Percentiles rank a stretch among this genome's conserved stretches.
Conservation (phyloP, 2,113 vertebrate species). For the Choloepus hoffmanni region DNA sequence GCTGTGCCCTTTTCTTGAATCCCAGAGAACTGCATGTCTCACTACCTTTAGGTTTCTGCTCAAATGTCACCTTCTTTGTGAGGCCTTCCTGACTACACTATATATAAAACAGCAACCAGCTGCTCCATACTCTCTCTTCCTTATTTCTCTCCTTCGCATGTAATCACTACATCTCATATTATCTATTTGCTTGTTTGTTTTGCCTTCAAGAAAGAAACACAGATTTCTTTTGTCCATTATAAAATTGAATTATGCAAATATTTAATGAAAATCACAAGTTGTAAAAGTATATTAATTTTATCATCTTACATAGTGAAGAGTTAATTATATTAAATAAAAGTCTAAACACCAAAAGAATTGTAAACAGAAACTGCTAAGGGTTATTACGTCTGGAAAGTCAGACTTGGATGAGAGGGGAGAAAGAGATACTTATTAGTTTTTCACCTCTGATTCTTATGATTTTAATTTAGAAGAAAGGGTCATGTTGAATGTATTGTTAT, state of each 20-base stretch:
- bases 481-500: not conserved
- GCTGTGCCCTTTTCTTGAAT: not conserved
- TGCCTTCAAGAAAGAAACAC: not conserved
- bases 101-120: not conserved
- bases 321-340: slow-evolving; percentile 50
- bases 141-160: not conserved
- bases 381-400: not conserved
- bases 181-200: not conserved
- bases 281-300: not conserved
- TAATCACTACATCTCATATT: not conserved
- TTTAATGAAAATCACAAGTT: not conserved
- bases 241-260: not conserved
- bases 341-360: not conserved
- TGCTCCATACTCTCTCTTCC: not conserved
- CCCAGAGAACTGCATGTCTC: not conserved
- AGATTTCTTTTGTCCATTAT: not conserved
- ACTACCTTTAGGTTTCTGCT: not conserved
- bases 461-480: not conserved
- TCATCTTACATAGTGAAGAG: not conserved
- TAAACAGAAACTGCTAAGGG: slow-evolving; percentile 14
- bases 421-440: not conserved
- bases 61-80: not conserved
- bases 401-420: not conserved
- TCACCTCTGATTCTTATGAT: not conserved
- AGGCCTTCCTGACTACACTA: not conserved